Conservation (phyloP, 2,888 invertebrate species). For the Byasa hedistus region DNA sequence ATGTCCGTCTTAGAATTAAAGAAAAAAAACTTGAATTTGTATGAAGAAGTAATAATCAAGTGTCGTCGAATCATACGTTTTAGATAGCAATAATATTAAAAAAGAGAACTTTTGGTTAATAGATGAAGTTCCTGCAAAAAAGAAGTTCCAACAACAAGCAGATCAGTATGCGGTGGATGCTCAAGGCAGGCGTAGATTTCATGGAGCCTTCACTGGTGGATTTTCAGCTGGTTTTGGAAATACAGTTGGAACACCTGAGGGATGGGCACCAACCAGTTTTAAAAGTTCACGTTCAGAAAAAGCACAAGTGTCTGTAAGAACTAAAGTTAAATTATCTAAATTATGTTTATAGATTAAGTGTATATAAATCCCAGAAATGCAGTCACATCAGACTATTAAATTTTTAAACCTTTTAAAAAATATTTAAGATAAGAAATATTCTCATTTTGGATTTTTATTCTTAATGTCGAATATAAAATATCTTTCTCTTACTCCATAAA, state of each 20-base stretch:
- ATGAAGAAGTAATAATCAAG: too few species aligned
- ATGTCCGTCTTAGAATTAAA: too few species aligned
- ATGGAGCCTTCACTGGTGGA: conserved; percentile 99
- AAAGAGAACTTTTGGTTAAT: conserved; percentile 14
- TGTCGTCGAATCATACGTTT: too few species aligned
- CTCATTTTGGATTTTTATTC: too few species aligned
- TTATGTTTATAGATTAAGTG: not conserved
- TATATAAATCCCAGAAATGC: too few species aligned
- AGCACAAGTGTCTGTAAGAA: conserved; percentile 56
- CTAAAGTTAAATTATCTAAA: not conserved
- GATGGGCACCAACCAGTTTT: conserved; percentile 95
- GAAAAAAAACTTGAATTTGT: too few species aligned
- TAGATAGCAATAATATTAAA: too few species aligned
- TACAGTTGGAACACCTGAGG: conserved; percentile 96
- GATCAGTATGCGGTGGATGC: conserved; percentile 95
- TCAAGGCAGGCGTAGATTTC: conserved; percentile 94
- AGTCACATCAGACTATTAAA: too few species aligned
- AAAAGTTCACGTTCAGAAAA: conserved; percentile 91
- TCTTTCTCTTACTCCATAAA: too few species aligned
- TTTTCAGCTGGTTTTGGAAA: conserved; percentile 99
- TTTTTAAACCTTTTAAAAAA: too few species aligned
- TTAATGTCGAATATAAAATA: too few species aligned
- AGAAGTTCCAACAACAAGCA: conserved; percentile 84
- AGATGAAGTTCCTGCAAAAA: conserved; percentile 90
- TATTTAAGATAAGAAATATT: too few species aligned